phyloP scores from a whole-genome alignment of 2,113 vertebrate genomes.

The Phocoena phocoena region DNA sequence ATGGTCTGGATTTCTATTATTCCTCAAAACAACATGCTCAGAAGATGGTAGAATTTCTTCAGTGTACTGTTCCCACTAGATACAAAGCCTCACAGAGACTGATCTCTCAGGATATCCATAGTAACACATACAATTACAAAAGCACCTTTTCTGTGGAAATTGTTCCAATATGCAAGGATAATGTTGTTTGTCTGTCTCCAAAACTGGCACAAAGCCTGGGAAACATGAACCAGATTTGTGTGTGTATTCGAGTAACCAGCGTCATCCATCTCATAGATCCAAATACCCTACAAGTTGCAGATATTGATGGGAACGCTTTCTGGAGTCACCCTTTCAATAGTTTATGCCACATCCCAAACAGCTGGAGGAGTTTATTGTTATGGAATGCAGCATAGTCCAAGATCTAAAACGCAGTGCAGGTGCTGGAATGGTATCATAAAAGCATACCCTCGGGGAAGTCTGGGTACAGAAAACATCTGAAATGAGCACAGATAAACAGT shows the following conservation, averaged over 20 bases:
- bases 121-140: constrained; percentile 97
- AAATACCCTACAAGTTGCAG: constrained; percentile 95
- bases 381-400: constrained; percentile 90
- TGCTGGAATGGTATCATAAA: constrained; percentile 91
- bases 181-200: constrained; percentile 95
- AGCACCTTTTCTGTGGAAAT: constrained; percentile 98
- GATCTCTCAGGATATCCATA: constrained; percentile 97
- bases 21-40: constrained; percentile 94
- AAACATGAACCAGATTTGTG: constrained; percentile 97
- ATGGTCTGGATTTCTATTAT: constrained; percentile 99
- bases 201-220: constrained; percentile 95
- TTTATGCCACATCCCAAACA: constrained; percentile 92
- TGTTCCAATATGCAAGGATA: constrained; percentile 98
- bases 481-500: constrained; percentile 94
- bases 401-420: constrained; percentile 90
- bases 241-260: constrained; percentile 94
- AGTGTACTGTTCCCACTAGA: constrained; percentile 95
- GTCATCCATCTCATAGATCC: constrained; percentile 96
- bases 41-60: constrained; percentile 98
- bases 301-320: constrained; percentile 93
- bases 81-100: constrained; percentile 95
- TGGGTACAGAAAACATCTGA: constrained; percentile 98
- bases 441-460: constrained; percentile 95
- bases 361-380: constrained; percentile 95
- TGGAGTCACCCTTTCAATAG: constrained; percentile 96